Percentiles rank a stretch among this genome's conserved stretches.
Conservation (phyloP, 2,888 invertebrate genomes). For the Ennomos quercinarius region DNA sequence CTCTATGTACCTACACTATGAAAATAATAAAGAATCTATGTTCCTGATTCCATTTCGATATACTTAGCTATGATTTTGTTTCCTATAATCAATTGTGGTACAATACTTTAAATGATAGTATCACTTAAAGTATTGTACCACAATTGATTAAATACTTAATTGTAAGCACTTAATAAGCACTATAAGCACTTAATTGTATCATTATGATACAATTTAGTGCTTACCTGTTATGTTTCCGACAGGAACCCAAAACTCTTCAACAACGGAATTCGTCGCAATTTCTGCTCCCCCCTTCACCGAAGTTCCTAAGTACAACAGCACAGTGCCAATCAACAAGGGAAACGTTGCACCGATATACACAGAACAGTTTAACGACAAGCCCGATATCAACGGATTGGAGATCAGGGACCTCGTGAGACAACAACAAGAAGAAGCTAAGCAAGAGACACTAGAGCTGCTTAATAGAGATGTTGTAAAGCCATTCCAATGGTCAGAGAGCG, state of each 20-base stretch:
- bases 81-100: no score
- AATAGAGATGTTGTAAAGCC: conserved; percentile 77
- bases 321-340: conserved; percentile 67
- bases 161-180: no score
- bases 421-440: conserved; percentile 67
- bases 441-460: conserved; percentile 63
- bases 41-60: no score
- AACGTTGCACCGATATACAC: conserved; percentile 75
- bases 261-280: conserved; percentile 65
- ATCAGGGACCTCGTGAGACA: conserved; percentile 72
- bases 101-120: background rate
- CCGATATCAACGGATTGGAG: conserved; percentile 67
- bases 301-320: conserved; percentile 47
- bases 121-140: no score
- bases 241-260: conserved; percentile 48
- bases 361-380: conserved; percentile 71
- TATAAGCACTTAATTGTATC: no score
- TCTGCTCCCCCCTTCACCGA: conserved; percentile 74
- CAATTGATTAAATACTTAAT: no score
- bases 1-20: no score
- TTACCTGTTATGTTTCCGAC: conserved; percentile 24
- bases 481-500: conserved; percentile 91
- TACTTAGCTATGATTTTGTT: no score
- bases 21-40: no score
- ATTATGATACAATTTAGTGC: no score